Conservation (phyloP, 2,797 vertebrate species). For the Myotis myotis region DNA sequence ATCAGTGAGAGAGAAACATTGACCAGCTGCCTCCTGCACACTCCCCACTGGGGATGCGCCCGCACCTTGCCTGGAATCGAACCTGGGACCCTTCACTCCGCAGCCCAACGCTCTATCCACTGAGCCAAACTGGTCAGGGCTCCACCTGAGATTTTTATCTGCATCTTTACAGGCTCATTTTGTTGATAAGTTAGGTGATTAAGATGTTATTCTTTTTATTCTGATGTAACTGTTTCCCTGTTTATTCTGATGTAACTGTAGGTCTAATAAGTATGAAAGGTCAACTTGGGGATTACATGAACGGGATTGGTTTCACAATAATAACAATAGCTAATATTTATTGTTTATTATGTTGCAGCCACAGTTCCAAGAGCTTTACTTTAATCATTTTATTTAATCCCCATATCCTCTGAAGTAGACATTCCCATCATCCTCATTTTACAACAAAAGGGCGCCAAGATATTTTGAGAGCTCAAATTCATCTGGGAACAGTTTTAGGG, state of each 20-base stretch:
- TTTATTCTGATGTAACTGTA: background rate
- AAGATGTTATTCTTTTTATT: background rate
- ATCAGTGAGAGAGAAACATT: no score
- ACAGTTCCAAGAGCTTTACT: background rate
- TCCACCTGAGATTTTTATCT: background rate
- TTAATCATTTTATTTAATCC: slow-evolving; percentile 7
- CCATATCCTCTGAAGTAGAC: background rate
- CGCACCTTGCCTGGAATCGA: no score
- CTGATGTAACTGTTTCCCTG: background rate
- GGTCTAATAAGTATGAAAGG: background rate
- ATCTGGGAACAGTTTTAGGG: background rate
- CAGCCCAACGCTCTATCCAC: no score
- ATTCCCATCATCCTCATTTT: background rate
- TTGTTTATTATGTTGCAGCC: background rate
- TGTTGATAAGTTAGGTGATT: background rate
- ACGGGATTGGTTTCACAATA: background rate
- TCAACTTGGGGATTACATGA: background rate
- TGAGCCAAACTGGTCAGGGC: no score
- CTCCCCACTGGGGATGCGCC: no score
- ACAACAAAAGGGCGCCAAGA: background rate
- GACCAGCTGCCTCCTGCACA: no score
- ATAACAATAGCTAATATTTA: background rate
- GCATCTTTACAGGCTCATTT: background rate
- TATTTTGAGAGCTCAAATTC: background rate
- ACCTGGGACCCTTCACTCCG: no score